Conservation (phyloP, 1,140 invertebrate genomes). For the Portunus trituberculatus region DNA sequence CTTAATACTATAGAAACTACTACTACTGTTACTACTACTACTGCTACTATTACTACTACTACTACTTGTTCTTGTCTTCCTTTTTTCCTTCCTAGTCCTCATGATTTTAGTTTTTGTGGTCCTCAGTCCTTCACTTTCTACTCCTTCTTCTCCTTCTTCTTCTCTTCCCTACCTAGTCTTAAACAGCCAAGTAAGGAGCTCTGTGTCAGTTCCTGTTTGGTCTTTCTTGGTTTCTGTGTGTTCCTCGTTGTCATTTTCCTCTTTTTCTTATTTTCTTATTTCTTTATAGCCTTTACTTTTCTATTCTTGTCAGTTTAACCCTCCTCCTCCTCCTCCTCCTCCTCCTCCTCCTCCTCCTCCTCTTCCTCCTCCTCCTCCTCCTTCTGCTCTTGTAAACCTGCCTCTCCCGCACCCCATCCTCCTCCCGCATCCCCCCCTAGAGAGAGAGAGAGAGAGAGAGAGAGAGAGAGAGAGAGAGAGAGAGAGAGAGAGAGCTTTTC, state of each 20-base stretch:
- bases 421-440: too few species aligned
- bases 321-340: neutral
- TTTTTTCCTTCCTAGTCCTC: neutral
- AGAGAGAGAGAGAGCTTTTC: neutral
- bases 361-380: neutral
- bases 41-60: constrained; percentile 13
- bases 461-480: too few species aligned
- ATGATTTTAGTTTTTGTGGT: neutral
- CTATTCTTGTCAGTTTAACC: neutral
- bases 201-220: too few species aligned
- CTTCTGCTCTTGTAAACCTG: neutral
- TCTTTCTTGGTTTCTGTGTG: too few species aligned
- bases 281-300: too few species aligned
- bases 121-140: neutral
- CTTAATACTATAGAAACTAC: neutral
- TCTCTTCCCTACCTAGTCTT: too few species aligned
- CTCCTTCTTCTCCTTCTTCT: too few species aligned
- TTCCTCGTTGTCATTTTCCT: too few species aligned
- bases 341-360: neutral
- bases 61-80: neutral
- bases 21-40: constrained; percentile 14
- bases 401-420: neutral
- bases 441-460: too few species aligned
- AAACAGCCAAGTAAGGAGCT: too few species aligned
- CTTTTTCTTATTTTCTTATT: too few species aligned